These are phyloP conservation scores for Brachycybe producta DNA, from an alignment of 2,888 invertebrate species.

Conservation along the genomic window DNA sequence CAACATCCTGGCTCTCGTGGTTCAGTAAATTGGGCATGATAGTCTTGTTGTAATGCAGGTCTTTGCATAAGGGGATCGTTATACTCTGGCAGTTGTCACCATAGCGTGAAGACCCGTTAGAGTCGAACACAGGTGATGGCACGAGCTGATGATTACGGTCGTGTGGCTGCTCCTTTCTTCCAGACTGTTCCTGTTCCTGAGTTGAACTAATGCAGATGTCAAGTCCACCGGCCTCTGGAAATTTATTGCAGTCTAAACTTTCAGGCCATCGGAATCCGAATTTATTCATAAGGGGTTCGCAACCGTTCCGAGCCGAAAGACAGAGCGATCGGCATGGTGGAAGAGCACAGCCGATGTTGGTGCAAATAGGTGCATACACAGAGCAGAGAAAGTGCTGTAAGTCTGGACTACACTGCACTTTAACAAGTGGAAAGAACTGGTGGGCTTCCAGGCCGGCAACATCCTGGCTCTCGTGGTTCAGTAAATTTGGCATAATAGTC, in stretches of 20 bases:
- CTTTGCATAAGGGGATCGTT: slow-evolving; percentile 78
- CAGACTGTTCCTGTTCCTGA: not conserved
- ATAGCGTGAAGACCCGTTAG: no score
- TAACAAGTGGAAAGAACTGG: slow-evolving; percentile 39
- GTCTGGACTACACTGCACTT: slow-evolving; percentile 37
- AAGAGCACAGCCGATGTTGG: slow-evolving; percentile 67
- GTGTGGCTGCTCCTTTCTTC: not conserved
- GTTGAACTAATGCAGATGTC: slow-evolving; percentile 6
- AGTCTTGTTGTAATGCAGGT: slow-evolving; percentile 86
- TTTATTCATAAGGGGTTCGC: slow-evolving; percentile 49
- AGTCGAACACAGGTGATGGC: not conserved
- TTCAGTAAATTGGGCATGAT: slow-evolving; percentile 90
- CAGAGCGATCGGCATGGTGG: slow-evolving; percentile 33
- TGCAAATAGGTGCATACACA: slow-evolving; percentile 84
- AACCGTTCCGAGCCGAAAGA: slow-evolving; percentile 30
- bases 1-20: slow-evolving; percentile 87
- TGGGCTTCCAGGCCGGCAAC: slow-evolving; percentile 39
- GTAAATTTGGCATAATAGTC: slow-evolving; percentile 39
- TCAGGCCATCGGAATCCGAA: slow-evolving; percentile 86
- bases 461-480: slow-evolving; percentile 35
- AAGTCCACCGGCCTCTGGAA: slow-evolving; percentile 24
- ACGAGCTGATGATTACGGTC: not conserved
- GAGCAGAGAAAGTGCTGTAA: slow-evolving; percentile 41
- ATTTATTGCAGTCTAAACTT: slow-evolving; percentile 38
- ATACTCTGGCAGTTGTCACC: slow-evolving; percentile 89